Percentiles rank a stretch among this genome's conserved stretches.
Evolutionary conservation across 2,113 vertebrate species (phyloP).

Genomic region (Pygoscelis adeliae): DNA sequence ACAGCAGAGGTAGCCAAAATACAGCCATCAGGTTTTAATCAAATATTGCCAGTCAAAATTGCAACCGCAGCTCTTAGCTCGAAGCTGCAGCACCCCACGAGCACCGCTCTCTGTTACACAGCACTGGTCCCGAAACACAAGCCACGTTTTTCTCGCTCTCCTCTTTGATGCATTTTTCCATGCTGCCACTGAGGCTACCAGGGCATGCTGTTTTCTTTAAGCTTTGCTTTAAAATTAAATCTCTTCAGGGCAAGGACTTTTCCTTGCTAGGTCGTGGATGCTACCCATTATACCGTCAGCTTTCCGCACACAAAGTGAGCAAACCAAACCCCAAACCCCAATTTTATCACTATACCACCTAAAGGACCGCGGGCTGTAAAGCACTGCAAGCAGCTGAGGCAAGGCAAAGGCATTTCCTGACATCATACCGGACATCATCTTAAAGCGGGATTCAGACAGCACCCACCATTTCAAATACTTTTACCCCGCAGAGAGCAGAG

Average conservation of each 20-base stretch:
- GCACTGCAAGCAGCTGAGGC: neutral
- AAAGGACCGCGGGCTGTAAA: neutral
- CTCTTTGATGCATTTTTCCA: neutral
- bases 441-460: neutral
- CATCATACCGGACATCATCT: neutral
- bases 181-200: neutral
- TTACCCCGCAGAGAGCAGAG: neutral
- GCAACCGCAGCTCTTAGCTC: neutral
- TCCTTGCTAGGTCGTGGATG: neutral
- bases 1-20: neutral
- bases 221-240: neutral
- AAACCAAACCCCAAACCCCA: neutral
- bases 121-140: neutral
- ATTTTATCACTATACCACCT: neutral
- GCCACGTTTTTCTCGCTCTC: neutral
- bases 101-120: neutral
- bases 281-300: neutral
- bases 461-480: neutral
- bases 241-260: neutral
- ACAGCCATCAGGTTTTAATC: neutral
- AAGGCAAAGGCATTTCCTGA: neutral
- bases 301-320: neutral
- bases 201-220: neutral
- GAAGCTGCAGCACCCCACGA: rapidly evolving
- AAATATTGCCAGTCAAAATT: neutral